Evolutionary conservation across 2,113 vertebrate species (phyloP).

Genomic region (Aramus guarauna): DNA sequence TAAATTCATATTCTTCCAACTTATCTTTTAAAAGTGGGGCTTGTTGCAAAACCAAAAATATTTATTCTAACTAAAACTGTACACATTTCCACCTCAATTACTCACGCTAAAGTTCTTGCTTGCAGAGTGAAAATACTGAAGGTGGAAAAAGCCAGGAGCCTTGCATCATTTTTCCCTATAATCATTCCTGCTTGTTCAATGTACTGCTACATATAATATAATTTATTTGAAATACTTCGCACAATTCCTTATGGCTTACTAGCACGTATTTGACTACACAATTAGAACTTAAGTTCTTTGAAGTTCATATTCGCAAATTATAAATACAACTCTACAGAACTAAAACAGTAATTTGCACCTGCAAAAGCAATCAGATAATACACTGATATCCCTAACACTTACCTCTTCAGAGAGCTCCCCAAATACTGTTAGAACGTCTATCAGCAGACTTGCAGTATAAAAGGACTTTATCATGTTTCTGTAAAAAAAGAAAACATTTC

Average conservation of each 20-base stretch:
- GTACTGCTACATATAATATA: background rate
- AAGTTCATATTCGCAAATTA: background rate
- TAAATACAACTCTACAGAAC: background rate
- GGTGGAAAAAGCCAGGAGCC: background rate
- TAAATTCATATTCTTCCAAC: background rate
- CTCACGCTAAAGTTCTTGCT: background rate
- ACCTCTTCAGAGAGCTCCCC: conserved; percentile 97
- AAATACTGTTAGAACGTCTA: conserved; percentile 93
- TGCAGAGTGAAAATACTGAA: background rate
- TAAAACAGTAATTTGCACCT: background rate
- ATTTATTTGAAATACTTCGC: background rate
- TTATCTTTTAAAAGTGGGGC: background rate
- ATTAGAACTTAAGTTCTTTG: background rate
- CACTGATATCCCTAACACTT: conserved; percentile 29
- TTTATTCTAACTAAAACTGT: background rate
- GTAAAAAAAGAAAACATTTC: conserved; percentile 36
- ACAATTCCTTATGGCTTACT: background rate
- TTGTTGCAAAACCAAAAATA: background rate
- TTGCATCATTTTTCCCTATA: background rate
- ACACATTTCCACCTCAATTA: background rate
- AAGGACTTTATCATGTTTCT: conserved; percentile 99
- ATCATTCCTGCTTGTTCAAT: background rate
- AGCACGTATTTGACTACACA: background rate
- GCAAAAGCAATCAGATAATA: background rate
- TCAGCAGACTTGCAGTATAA: conserved; percentile 93